Evolutionary conservation across 2,888 invertebrate species (phyloP).

Genomic region (Eupithecia dodoneata): DNA sequence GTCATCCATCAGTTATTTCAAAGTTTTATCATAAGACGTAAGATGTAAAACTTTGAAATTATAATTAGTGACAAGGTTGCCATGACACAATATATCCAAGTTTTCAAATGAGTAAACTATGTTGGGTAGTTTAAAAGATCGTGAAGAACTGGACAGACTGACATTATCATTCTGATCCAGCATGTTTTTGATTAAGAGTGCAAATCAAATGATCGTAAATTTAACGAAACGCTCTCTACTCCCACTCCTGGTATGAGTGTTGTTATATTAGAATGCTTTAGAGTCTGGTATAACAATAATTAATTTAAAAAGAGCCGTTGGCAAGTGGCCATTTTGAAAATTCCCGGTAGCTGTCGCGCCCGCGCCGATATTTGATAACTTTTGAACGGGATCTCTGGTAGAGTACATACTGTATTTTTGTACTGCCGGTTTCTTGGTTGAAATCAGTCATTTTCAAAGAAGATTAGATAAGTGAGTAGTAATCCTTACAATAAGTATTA

Average conservation of each 20-base stretch:
- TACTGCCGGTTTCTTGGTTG: conserved; percentile 15
- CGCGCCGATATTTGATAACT: conserved; percentile 44
- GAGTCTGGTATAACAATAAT: conserved; percentile 80
- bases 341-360: conserved; percentile 55
- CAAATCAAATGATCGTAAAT: conserved; percentile 79
- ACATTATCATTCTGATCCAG: conserved; percentile 64
- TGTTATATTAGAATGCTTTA: conserved; percentile 79
- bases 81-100: neutral
- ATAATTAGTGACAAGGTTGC: no score
- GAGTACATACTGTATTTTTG: conserved; percentile 24
- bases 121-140: conserved; percentile 45
- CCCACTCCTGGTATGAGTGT: conserved; percentile 67
- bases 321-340: conserved; percentile 74
- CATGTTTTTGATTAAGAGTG: conserved; percentile 72
- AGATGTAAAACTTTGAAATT: no score
- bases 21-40: neutral
- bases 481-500: no score
- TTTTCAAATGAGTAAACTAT: neutral
- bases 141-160: conserved; percentile 58
- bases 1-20: neutral
- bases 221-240: conserved; percentile 59
- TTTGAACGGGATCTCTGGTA: conserved; percentile 24
- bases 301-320: conserved; percentile 79
- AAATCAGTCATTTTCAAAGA: conserved; percentile 1
- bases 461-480: neutral